phyloP scores from a whole-genome alignment of 2,797 vertebrate genomes.

The Coracias cyanogaster region DNA sequence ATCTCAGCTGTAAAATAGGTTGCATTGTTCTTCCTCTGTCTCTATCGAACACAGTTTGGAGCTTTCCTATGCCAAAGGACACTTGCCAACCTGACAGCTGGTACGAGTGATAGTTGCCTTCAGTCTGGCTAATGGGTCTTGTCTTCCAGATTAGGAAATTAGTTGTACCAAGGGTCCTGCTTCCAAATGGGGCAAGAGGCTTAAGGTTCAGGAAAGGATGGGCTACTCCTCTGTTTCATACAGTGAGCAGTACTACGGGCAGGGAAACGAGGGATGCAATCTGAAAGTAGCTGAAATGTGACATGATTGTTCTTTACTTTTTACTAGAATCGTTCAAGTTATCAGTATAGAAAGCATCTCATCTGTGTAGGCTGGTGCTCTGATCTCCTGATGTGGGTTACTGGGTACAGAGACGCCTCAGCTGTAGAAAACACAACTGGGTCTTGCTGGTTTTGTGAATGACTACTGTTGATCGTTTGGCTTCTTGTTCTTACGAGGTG shows the following conservation, averaged over 20 bases:
- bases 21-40: slow-evolving; percentile 2
- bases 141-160: slow-evolving; percentile 12
- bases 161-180: background rate
- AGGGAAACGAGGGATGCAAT: background rate
- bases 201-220: background rate
- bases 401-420: background rate
- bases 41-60: background rate
- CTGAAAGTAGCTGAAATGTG: background rate
- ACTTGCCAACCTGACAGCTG: slow-evolving; percentile 29
- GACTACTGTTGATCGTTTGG: background rate
- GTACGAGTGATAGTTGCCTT: background rate
- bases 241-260: background rate
- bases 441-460: background rate
- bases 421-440: background rate
- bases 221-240: background rate
- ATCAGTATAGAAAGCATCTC: background rate
- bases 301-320: accelerated
- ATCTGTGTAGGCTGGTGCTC: background rate
- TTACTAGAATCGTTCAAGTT: background rate
- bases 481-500: background rate
- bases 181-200: background rate
- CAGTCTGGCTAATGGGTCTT: background rate
- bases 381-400: background rate
- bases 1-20: slow-evolving; percentile 29
- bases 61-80: background rate